These are phyloP conservation scores for Hippasteria phrygiana DNA, from an alignment of 53 echinoderm and acorn worm genomes.

Conservation along the genomic window DNA sequence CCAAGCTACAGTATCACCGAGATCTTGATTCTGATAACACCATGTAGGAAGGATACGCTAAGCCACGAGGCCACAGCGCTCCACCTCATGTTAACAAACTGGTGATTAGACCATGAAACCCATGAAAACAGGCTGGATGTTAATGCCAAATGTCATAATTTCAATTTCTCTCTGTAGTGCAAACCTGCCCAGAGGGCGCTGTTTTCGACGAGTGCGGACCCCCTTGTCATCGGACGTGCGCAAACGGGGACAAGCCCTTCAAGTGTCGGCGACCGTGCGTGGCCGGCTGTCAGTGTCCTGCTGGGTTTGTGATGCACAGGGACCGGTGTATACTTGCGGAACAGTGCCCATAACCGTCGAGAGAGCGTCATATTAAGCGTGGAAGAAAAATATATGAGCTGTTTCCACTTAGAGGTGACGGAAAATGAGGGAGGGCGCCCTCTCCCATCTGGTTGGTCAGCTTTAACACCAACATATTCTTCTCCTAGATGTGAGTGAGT, in stretches of 20 bases:
- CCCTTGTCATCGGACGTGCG: constrained; percentile 90
- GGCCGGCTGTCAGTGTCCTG: constrained; percentile 91
- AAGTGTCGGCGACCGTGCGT: constrained; percentile 71
- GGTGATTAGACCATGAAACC: too few species aligned
- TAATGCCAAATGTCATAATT: neutral
- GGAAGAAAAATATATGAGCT: too few species aligned
- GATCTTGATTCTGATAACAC: too few species aligned
- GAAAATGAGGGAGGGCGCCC: neutral
- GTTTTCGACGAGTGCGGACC: constrained; percentile 91
- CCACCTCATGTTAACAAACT: too few species aligned
- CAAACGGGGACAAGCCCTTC: constrained; percentile 76
- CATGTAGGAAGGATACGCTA: too few species aligned
- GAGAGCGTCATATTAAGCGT: too few species aligned
- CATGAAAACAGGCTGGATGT: too few species aligned
- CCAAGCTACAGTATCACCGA: too few species aligned
- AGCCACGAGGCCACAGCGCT: too few species aligned
- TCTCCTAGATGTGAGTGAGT: too few species aligned
- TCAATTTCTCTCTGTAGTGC: neutral
- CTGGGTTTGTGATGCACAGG: constrained; percentile 82
- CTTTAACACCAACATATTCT: too few species aligned
- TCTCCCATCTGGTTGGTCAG: too few species aligned
- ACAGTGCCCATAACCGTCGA: constrained; percentile 71
- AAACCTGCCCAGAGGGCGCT: constrained; percentile 75
- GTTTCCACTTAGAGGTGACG: neutral
- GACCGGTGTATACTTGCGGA: constrained; percentile 75